Percentiles rank a stretch among this genome's conserved stretches.
Evolutionary conservation across 2,797 vertebrate genomes (phyloP).

Genomic region (Hippocampus kuda): DNA sequence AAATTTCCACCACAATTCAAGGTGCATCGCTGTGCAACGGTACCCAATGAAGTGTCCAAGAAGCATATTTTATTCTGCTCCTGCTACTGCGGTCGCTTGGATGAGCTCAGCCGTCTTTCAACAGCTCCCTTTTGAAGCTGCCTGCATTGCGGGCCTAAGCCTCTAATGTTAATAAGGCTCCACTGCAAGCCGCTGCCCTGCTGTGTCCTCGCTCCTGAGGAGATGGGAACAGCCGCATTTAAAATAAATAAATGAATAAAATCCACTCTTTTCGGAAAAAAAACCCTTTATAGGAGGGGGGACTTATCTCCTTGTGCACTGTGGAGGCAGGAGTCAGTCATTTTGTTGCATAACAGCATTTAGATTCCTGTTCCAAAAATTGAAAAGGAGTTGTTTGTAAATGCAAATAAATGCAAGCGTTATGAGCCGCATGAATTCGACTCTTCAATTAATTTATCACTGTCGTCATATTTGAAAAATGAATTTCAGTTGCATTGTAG

Average conservation of each 20-base stretch:
- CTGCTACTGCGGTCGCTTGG: not conserved
- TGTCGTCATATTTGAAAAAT: not conserved
- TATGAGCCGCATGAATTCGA: too few relatives aligned
- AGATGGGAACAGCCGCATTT: constrained; percentile 35
- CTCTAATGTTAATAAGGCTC: constrained; percentile 61
- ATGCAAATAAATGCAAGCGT: too few relatives aligned
- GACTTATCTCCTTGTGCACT: not conserved
- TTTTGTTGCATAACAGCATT: too few relatives aligned
- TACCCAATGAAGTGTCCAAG: not conserved
- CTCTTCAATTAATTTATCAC: not conserved
- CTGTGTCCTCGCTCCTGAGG: constrained; percentile 38
- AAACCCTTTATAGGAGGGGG: constrained; percentile 18
- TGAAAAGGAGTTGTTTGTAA: too few relatives aligned
- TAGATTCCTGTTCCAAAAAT: too few relatives aligned
- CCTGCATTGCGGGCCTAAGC: constrained; percentile 24
- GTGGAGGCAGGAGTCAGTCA: not conserved
- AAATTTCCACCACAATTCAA: not conserved
- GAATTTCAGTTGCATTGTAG: not conserved
- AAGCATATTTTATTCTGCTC: not conserved
- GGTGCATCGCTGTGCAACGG: not conserved
- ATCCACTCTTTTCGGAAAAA: constrained; percentile 23
- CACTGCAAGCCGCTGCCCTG: constrained; percentile 37
- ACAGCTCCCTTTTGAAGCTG: constrained; percentile 16
- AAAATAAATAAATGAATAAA: constrained; percentile 11
- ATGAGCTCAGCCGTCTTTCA: not conserved